Base-by-base conservation (phyloP, 1,140 invertebrate species). In the Holotrichia oblita region DNA sequence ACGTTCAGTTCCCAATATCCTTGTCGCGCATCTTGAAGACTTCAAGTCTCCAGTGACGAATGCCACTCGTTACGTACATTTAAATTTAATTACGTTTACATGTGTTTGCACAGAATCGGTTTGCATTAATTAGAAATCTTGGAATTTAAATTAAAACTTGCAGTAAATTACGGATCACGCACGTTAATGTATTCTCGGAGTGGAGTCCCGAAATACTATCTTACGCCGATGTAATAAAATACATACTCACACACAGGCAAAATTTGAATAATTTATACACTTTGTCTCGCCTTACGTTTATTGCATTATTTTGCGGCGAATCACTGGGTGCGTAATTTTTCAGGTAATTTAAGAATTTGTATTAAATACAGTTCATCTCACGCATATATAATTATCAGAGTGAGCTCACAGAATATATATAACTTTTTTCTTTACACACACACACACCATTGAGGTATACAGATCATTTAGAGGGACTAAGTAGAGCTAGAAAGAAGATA, bases 71-170 rank as follows among this genome's bases (percentile, higher is more conserved):
- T 74, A 74, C 73, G 73, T 74, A 74, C 73, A 42, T 42, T 74
- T 74, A 74, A 74, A 74, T 74, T 74, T 74, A 74, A 74, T 74
- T 74, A 74, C 73, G 34, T 74, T 74, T 74, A 74, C 73, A 74
- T 74, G 73, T 74, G 73, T 74, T 74, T 74, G 73, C 73, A 44
- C 73, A 44, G 73, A 74, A 41, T 41, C 73, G 41, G 34, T 74
- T 74, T 44, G 73, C 73, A 74, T 74, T 74, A 74, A 74, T 74
- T 74, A 74, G 73, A 69, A 69, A 69, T 69, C 61, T 69, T 69
- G 61, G 61, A 74, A 74, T 74, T 74, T 74, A 74, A 74, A 74
- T 74, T 74, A 44, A 44, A 74, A 74, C 41, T 74, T 74, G 61
- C 61, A 69, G 61, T 69, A 69, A 69, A 69, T 69, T 69, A 69